phyloP scores from a whole-genome alignment of 1,140 invertebrate species.

The Eriocheir sinensis region DNA sequence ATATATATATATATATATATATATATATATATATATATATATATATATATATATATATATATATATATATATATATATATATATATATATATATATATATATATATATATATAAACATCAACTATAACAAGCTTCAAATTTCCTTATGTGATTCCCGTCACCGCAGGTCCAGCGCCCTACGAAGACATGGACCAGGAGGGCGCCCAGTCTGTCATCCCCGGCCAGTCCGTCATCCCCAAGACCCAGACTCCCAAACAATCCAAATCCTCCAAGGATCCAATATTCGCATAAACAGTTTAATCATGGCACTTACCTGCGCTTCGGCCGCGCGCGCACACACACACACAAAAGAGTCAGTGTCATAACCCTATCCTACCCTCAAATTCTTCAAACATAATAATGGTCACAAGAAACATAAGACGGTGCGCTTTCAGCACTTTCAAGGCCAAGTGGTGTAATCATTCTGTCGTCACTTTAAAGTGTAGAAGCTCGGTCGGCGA shows the following conservation, averaged over 20 bases:
- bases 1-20: background rate
- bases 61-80: slow-evolving; percentile 47
- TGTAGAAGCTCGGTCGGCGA: no score
- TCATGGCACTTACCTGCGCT: no score
- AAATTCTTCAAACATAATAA: no score
- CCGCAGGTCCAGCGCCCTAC: background rate
- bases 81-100: slow-evolving; percentile 24
- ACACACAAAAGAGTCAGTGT: no score
- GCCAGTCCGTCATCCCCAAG: background rate
- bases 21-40: background rate
- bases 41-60: slow-evolving; percentile 42
- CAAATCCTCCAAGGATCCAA: background rate
- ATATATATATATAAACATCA: background rate
- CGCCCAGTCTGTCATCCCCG: background rate
- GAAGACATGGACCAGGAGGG: background rate
- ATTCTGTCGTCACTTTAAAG: no score
- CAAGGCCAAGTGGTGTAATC: no score
- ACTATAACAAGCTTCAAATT: background rate
- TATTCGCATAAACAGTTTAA: background rate
- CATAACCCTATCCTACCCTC: no score
- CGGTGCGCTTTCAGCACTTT: no score
- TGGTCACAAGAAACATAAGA: no score
- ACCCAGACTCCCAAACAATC: background rate
- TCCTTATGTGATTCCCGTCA: background rate
- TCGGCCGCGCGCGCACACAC: no score